These are phyloP conservation scores for Loriculus beryllinus DNA, from an alignment of 2,797 vertebrate genomes.

Conservation along the genomic window DNA sequence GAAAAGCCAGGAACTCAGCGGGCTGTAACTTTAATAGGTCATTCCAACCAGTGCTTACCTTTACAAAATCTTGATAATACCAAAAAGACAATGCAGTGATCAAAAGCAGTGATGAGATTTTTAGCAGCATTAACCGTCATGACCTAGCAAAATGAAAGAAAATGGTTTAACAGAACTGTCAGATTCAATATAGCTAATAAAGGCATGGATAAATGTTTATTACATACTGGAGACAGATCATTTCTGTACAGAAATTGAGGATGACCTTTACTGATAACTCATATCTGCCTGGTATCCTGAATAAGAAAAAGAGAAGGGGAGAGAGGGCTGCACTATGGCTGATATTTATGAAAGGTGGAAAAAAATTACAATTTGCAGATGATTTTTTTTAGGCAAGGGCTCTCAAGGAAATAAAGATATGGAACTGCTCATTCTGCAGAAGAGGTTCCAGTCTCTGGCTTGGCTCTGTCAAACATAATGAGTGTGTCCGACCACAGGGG, in stretches of 20 bases:
- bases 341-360: conserved; percentile 70
- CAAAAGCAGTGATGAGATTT: conserved; percentile 88
- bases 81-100: conserved; percentile 79
- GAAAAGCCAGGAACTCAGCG: conserved; percentile 57
- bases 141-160: conserved; percentile 91
- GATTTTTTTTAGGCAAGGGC: conserved; percentile 24
- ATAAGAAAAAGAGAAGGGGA: conserved; percentile 76
- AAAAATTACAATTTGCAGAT: conserved; percentile 72
- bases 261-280: conserved; percentile 98
- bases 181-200: conserved; percentile 99
- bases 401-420: not conserved
- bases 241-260: conserved; percentile 99
- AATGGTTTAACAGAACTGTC: conserved; percentile 99
- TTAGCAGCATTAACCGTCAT: conserved; percentile 94
- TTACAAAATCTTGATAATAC: conserved; percentile 77
- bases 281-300: conserved; percentile 85
- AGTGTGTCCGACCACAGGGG: not conserved
- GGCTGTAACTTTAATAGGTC: conserved; percentile 79
- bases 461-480: not conserved
- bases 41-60: conserved; percentile 79
- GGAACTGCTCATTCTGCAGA: not conserved
- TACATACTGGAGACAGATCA: conserved; percentile 96
- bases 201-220: conserved; percentile 99
- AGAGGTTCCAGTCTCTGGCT: not conserved
- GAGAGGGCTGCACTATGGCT: conserved; percentile 40